phyloP scores from a whole-genome alignment of 2,113 vertebrate species.

The Cygnus buccinator region DNA sequence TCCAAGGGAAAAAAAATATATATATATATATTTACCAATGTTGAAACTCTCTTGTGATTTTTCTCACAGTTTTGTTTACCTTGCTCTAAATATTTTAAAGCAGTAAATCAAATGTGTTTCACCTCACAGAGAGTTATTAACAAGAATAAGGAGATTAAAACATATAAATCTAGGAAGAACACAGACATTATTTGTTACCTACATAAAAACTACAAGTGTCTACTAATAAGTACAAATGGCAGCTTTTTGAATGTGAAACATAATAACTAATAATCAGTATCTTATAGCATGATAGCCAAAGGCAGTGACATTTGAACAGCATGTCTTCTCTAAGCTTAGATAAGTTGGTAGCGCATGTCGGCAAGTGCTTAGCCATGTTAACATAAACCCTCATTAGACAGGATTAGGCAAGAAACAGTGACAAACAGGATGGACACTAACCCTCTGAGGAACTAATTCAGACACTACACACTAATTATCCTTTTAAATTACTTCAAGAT shows the following conservation, averaged over 20 bases:
- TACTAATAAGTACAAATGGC: background rate
- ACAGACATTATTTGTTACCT: background rate
- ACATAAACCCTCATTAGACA: constrained; percentile 96
- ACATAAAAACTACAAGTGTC: background rate
- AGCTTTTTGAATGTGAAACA: constrained; percentile 46
- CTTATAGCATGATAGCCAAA: constrained; percentile 81
- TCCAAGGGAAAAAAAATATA: background rate
- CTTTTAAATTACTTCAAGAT: constrained; percentile 83
- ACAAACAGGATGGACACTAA: constrained; percentile 89
- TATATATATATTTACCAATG: background rate
- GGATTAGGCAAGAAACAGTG: constrained; percentile 92
- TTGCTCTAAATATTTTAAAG: background rate
- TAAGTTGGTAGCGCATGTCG: constrained; percentile 83
- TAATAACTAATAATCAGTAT: constrained; percentile 82
- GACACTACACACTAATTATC: constrained; percentile 81
- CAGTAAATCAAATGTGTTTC: background rate
- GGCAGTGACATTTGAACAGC: constrained; percentile 84
- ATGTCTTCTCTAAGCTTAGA: constrained; percentile 85
- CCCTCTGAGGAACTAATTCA: constrained; percentile 86
- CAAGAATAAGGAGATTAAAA: background rate
- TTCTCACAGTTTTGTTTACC: background rate
- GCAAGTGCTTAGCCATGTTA: constrained; percentile 92
- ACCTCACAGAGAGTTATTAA: background rate
- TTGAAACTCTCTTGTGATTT: background rate
- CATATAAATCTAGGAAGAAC: background rate